Evolutionary conservation across 2,113 vertebrate genomes (phyloP), one percentile per base, ranked within the genome.

Genomic region (Limnothrissa miodon): DNA sequence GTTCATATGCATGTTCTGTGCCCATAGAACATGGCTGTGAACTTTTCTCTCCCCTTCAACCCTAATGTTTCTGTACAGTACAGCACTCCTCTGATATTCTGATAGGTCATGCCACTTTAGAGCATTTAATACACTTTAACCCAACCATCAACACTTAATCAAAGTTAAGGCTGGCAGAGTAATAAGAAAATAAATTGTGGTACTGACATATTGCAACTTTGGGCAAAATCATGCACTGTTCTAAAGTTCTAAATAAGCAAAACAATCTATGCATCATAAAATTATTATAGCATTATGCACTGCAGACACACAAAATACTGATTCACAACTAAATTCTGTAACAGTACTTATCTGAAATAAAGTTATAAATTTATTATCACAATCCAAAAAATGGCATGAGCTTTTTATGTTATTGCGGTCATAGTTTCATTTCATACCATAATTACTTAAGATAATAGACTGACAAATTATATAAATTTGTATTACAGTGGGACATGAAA

Each of bases 91-190:
- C 74, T 80, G 42, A 42, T 42, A 42, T 42, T 42, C 42, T 42
- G 80, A 46, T 78, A 11, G 23, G 42, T 6, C 78, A n/a, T 33
- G 15, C 5, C 79, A 79, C 82, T 81, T 81, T 33, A 29, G 48
- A n/a, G 4, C 56, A 39, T 74, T 86, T 83, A 83, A 86, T 79
- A 78, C 17, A 36, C 78, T 36, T 88, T 79, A 84, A 79, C 87
- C 59, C 29, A 25, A 3, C 25, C 13, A 33, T 66, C 25, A 15
- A 25, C 1, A 33, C 19, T 17, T 23, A 23, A 33, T 9, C 25
- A 29, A 33, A 33, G 1, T n/a, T 10, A 33, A 9, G 25, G n/a
- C 33, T 29, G 59, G 25, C 1, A 33, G 25, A 33, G 9, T 13
- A 29, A 66, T 56, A 56, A 56, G 51, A 48, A 48, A 21, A 56